Base-by-base conservation (phyloP, 2,797 vertebrate species). In the Danio choprae region DNA sequence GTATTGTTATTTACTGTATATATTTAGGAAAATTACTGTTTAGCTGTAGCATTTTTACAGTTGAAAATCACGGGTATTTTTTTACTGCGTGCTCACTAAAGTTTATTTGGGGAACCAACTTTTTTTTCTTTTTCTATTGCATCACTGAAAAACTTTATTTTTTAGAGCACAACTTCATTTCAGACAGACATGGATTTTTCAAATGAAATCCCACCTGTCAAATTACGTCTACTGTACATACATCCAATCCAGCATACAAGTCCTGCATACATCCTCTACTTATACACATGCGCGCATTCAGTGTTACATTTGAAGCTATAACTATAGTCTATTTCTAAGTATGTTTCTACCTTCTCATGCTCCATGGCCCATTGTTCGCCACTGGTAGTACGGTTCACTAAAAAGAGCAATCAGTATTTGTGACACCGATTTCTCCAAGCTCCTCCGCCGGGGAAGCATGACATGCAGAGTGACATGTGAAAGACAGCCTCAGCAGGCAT, bases 291-390 rank as follows among this genome's bases (percentile, higher is more conserved):
- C 38, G 71, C 73, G 70, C 38, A 43, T 12, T 5, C 20, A 64
- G 70, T 12, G 41, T 18, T 15, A 22, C 18, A 1, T 67, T 46
- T 67, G 22, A 50, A 68, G 13, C 2, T 5, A 6, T 68, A n/a
- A 79, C 75, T 79, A 79, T 76, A 71, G 58, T 74, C 71, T 36
- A 43, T 77, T 58, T 80, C 38, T 29, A 36, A 46, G n/a, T 82
- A 16, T 4, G n/a, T 36, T 36, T 36, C 18, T 38, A 55, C 50
- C 36, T 71, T 53, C 55, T 15, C 13, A 7, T 20, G 46, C 12
- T 53, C 18, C n/a, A 5, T 22, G 8, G 59, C 3, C 5, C n/a
- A 40, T 44, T 65, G 50, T 77, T 64, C 62, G 11, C 22, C 40
- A 44, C 7, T n/a, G 50, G 50, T 15, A 56, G 16, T 9, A 58